Evolutionary conservation across 2,797 vertebrate genomes (phyloP).

Genomic region (Pagetopsis macropterus): DNA sequence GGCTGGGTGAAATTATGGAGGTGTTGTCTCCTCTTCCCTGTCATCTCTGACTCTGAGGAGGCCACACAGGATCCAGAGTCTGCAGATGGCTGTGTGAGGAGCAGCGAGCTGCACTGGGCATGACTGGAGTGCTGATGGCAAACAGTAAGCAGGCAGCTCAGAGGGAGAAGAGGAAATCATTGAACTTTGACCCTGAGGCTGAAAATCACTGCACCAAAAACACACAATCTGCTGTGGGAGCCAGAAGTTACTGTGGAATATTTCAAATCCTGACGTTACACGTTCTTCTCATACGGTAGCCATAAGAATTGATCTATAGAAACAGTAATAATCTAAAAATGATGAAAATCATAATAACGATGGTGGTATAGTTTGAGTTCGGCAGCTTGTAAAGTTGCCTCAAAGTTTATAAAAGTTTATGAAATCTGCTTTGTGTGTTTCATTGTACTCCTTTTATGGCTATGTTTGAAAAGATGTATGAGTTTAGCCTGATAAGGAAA

Average conservation of each 20-base stretch:
- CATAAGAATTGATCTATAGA: neutral
- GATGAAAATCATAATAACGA: neutral
- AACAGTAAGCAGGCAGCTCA: constrained; percentile 36
- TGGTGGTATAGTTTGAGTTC: neutral
- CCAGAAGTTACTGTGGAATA: neutral
- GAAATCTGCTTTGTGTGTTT: constrained; percentile 21
- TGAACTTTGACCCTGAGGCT: constrained; percentile 48
- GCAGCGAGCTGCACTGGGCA: constrained; percentile 34
- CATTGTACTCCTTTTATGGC: constrained; percentile 33
- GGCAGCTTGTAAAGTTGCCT: neutral
- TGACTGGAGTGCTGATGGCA: constrained; percentile 47
- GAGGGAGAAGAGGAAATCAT: constrained; percentile 45
- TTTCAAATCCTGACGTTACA: neutral
- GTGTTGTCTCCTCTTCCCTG: constrained; percentile 3
- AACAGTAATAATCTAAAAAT: neutral
- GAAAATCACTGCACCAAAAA: constrained; percentile 32
- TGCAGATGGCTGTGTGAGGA: constrained; percentile 16
- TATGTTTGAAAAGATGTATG: constrained; percentile 31
- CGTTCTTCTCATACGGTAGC: neutral
- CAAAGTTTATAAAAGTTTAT: neutral
- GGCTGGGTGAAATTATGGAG: constrained; percentile 42
- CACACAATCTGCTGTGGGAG: constrained; percentile 9
- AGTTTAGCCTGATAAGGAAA: constrained; percentile 40
- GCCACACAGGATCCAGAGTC: constrained; percentile 42
- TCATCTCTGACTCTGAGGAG: constrained; percentile 45